Evolutionary conservation across 2,797 vertebrate genomes (phyloP).

Genomic region (Schizopygopsis pylzovi): DNA sequence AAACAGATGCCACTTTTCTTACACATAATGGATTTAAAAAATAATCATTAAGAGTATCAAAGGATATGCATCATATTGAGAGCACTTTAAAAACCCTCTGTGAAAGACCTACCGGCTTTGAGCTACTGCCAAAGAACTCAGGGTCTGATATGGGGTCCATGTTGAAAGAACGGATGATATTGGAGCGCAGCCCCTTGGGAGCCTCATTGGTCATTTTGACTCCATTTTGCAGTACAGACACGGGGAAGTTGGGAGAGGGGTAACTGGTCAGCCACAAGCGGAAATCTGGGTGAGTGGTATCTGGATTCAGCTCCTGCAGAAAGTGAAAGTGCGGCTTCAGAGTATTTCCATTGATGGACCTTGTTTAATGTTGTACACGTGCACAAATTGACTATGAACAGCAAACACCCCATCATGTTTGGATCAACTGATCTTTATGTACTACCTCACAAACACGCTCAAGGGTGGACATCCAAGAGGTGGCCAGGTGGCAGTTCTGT

Average conservation of each 20-base stretch:
- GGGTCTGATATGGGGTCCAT: conserved; percentile 91
- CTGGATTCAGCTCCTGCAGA: conserved; percentile 84
- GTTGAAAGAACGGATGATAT: conserved; percentile 85
- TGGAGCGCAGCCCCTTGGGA: conserved; percentile 87
- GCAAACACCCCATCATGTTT: background rate
- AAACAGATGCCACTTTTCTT: conserved; percentile 18
- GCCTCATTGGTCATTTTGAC: conserved; percentile 95
- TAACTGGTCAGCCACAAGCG: conserved; percentile 93
- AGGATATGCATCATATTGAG: background rate
- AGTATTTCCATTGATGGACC: background rate
- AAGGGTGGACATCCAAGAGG: conserved; percentile 90
- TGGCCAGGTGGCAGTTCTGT: conserved; percentile 92
- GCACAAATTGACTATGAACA: background rate
- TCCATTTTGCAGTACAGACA: conserved; percentile 89
- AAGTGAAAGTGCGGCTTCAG: conserved; percentile 30
- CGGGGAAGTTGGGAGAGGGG: conserved; percentile 88
- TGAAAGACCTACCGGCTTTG: conserved; percentile 79
- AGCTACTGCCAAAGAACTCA: conserved; percentile 85
- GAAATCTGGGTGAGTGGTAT: conserved; percentile 89
- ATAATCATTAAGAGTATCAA: conserved; percentile 7
- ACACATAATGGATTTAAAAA: background rate
- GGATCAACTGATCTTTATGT: background rate
- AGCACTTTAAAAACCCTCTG: background rate
- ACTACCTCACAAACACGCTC: conserved; percentile 91
- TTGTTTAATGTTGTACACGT: background rate